phyloP scores from a whole-genome alignment of 2,113 vertebrate genomes.

The Uria lomvia region DNA sequence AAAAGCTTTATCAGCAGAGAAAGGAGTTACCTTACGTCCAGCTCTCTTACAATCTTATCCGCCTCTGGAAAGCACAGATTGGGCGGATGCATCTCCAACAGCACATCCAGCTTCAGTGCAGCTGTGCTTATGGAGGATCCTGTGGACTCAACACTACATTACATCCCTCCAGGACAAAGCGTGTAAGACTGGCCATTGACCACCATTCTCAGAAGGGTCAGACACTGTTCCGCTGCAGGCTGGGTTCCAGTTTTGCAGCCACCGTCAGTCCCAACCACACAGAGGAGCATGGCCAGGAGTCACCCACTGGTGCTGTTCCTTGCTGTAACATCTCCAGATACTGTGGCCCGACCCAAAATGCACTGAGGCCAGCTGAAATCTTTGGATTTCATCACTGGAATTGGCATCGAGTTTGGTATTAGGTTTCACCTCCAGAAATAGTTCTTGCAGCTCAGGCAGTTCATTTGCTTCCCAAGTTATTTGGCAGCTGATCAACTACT shows the following conservation, averaged over 20 bases:
- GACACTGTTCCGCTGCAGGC: background rate
- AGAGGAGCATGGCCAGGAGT: accelerated
- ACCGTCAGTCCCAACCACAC: accelerated
- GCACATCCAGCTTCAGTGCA: background rate
- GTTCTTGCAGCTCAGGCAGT: background rate
- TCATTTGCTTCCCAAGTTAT: background rate
- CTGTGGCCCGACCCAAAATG: background rate
- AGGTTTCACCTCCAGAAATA: background rate
- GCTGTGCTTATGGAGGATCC: accelerated
- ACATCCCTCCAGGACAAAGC: background rate
- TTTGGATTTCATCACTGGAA: background rate
- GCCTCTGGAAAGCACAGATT: background rate
- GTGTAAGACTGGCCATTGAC: accelerated
- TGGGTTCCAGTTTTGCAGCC: background rate
- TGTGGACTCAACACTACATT: accelerated
- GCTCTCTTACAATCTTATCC: background rate
- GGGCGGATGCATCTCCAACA: background rate
- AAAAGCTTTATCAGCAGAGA: background rate
- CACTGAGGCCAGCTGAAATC: background rate
- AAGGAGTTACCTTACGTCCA: background rate
- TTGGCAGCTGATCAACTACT: background rate
- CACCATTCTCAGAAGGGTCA: accelerated
- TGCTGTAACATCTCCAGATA: background rate
- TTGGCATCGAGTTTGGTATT: accelerated
- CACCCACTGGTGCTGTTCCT: accelerated